Conservation (phyloP, 2,797 vertebrate species). For the Tenualosa thibaudeaui region DNA sequence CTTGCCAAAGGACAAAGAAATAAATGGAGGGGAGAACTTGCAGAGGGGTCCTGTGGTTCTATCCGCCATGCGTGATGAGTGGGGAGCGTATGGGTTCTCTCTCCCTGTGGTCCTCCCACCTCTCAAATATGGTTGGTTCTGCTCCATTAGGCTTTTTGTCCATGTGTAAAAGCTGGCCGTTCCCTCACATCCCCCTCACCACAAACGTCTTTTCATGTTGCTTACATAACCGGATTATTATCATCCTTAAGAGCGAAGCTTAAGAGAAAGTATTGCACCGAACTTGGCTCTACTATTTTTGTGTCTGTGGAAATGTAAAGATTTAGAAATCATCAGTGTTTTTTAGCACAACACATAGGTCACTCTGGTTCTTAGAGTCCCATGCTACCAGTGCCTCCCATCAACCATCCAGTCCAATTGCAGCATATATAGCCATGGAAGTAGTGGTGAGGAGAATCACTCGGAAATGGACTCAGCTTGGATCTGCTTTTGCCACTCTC, state of each 20-base stretch:
- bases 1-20: not conserved
- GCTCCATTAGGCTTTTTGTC: conserved; percentile 27
- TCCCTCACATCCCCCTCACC: not conserved
- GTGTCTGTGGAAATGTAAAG: too few species aligned
- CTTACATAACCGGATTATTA: not conserved
- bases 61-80: not conserved
- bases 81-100: not conserved
- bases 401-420: not conserved
- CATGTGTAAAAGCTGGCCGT: conserved; percentile 15
- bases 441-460: not conserved
- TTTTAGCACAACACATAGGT: conserved; percentile 21
- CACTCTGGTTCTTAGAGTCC: not conserved
- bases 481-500: not conserved
- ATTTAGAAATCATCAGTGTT: conserved; percentile 25
- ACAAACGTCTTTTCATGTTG: not conserved
- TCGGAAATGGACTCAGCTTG: not conserved
- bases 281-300: not conserved
- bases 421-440: not conserved
- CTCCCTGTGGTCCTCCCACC: not conserved
- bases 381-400: not conserved
- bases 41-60: not conserved
- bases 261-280: not conserved
- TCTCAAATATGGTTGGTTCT: not conserved
- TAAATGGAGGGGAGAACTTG: not conserved
- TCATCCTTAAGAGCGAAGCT: not conserved